A percentile compares a stretch with the other conserved stretches of the same genome.
Conservation (phyloP, 2,113 vertebrate species). For the Istiophorus platypterus region DNA sequence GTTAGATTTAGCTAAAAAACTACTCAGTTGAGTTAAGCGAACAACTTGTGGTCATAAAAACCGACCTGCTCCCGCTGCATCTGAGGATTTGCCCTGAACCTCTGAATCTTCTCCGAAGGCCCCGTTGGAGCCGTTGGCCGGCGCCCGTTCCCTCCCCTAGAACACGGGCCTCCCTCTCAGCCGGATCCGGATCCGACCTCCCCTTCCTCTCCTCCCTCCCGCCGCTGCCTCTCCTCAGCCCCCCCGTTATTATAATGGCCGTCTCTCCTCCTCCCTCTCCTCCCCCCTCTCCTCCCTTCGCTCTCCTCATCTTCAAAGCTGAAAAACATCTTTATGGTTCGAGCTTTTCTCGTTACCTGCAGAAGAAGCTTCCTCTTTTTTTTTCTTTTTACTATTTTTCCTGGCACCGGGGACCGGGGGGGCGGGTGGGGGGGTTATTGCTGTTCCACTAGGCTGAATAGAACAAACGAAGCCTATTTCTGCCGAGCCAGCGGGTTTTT, state of each 20-base stretch:
- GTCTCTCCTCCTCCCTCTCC: slow-evolving; percentile 34
- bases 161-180: slow-evolving; percentile 59
- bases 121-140: slow-evolving; percentile 57
- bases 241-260: slow-evolving; percentile 57
- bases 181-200: slow-evolving; percentile 64
- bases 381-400: slow-evolving; percentile 27
- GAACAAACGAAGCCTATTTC: slow-evolving; percentile 67
- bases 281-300: slow-evolving; percentile 48
- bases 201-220: slow-evolving; percentile 41
- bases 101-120: slow-evolving; percentile 71
- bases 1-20: too few relatives aligned
- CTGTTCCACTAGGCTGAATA: slow-evolving; percentile 68
- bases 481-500: slow-evolving; percentile 71
- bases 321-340: slow-evolving; percentile 61
- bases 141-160: slow-evolving; percentile 69
- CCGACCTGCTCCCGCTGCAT: slow-evolving; percentile 65
- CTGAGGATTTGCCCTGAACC: slow-evolving; percentile 65
- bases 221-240: slow-evolving; percentile 41
- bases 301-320: slow-evolving; percentile 62
- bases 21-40: too few relatives aligned
- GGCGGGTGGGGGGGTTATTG: slow-evolving; percentile 53
- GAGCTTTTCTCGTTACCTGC: slow-evolving; percentile 49
- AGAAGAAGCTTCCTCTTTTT: slow-evolving; percentile 14
- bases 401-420: slow-evolving; percentile 36
- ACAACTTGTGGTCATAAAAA: too few relatives aligned